These are phyloP conservation scores for Oscheius onirici DNA, from an alignment of 2,888 invertebrate genomes.

Conservation along the genomic window DNA sequence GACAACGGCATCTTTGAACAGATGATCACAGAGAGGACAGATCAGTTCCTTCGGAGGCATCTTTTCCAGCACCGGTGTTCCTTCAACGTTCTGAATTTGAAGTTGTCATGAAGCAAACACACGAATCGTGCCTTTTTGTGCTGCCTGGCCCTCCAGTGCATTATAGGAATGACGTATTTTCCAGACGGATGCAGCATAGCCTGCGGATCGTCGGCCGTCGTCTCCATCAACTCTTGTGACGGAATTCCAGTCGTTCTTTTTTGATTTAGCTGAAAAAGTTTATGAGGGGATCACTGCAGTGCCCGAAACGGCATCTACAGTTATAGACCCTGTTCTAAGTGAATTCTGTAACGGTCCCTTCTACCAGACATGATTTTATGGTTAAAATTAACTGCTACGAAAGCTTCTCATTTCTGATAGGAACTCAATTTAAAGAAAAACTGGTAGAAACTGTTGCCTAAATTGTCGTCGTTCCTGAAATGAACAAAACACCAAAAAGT, in stretches of 20 bases:
- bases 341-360: slow-evolving; percentile 13
- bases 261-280: slow-evolving; percentile 63
- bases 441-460: too few species aligned
- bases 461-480: not conserved
- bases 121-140: slow-evolving; percentile 71
- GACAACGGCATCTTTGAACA: slow-evolving; percentile 89
- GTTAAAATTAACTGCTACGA: not conserved
- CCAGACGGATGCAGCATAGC: slow-evolving; percentile 74
- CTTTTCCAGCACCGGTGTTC: slow-evolving; percentile 22
- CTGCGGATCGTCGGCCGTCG: slow-evolving; percentile 72
- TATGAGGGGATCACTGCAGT: not conserved
- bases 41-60: slow-evolving; percentile 89
- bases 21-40: slow-evolving; percentile 90
- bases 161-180: slow-evolving; percentile 74
- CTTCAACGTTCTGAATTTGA: not conserved
- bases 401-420: not conserved
- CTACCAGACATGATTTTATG: not conserved
- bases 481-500: slow-evolving; percentile 27
- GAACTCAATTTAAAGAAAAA: too few species aligned
- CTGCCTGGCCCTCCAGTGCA: slow-evolving; percentile 82
- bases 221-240: slow-evolving; percentile 74
- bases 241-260: slow-evolving; percentile 93
- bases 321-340: not conserved
- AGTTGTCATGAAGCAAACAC: not conserved
- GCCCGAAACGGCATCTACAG: slow-evolving; percentile 6